Evolutionary conservation across 2,888 invertebrate genomes (phyloP), one percentile per base, ranked within the genome.

Genomic region (Xiphydria camelus): DNA sequence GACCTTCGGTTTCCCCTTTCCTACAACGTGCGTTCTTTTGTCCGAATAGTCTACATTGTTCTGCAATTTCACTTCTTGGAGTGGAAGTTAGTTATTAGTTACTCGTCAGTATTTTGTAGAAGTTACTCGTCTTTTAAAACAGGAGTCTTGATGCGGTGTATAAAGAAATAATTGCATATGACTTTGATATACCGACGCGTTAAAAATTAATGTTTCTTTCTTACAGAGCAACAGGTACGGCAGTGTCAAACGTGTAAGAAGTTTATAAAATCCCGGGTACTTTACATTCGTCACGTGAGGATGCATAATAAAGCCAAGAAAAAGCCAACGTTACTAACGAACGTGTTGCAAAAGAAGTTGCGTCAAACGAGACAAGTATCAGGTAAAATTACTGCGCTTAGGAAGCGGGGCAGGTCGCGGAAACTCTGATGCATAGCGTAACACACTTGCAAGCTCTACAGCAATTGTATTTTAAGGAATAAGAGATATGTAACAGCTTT

Each of bases 161-260:
- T n/a, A n/a, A n/a, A n/a, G n/a, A n/a, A n/a, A n/a, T n/a, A n/a
- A n/a, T n/a, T n/a, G n/a, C n/a, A n/a, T n/a, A n/a, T n/a, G n/a
- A n/a, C n/a, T n/a, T n/a, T n/a, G n/a, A n/a, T n/a, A n/a, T n/a
- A n/a, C n/a, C n/a, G n/a, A n/a, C n/a, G n/a, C n/a, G n/a, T n/a
- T n/a, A n/a, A n/a, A n/a, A n/a, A n/a, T n/a, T n/a, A n/a, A n/a
- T n/a, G n/a, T n/a, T n/a, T n/a, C n/a, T n/a, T n/a, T n/a, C n/a
- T 55, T 56, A 15, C 57, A 71, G 72, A 62, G 32, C 57, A 64
- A 47, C 55, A 58, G 45, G 40, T 60, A 20, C 59, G 59, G n/a
- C 58, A 59, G 26, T 72, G 72, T 51, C 62, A 61, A 21, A 50
- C 61, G 37, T 72, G 72, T 41, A 67, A 66, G 36, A 63, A 64